Evolutionary conservation across 2,888 invertebrate genomes (phyloP).

Genomic region (Hedya salicella): DNA sequence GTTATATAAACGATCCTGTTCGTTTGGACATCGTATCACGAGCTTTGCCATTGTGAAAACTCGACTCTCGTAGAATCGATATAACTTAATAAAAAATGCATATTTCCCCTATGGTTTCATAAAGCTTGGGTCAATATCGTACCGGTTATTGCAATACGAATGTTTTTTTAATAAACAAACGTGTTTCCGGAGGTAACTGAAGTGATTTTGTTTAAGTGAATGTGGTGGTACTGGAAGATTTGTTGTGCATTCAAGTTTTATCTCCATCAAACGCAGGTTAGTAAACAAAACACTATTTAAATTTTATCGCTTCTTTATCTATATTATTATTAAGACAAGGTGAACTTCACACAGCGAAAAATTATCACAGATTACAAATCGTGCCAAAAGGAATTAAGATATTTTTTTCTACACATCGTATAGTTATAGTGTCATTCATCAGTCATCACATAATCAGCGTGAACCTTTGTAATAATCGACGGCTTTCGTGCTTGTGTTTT

Average conservation of each 20-base stretch:
- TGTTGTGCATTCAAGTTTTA: constrained; percentile 55
- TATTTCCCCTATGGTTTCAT: constrained; percentile 78
- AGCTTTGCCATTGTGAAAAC: constrained; percentile 51
- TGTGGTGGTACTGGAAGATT: constrained; percentile 57
- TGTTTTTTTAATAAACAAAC: constrained; percentile 56
- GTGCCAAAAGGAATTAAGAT: background rate
- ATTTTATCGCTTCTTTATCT: constrained; percentile 9
- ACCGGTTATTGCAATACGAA: constrained; percentile 60
- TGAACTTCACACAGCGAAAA: background rate
- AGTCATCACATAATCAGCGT: constrained; percentile 23
- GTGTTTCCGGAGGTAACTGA: constrained; percentile 52
- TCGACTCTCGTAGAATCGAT: constrained; percentile 72
- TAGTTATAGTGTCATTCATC: background rate
- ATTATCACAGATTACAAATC: background rate
- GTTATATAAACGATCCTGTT: constrained; percentile 66
- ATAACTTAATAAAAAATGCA: constrained; percentile 82
- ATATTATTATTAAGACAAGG: too few species aligned
- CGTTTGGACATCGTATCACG: constrained; percentile 57
- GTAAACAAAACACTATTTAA: constrained; percentile 65
- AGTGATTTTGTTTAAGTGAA: constrained; percentile 59
- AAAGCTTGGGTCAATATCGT: constrained; percentile 69
- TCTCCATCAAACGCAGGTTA: constrained; percentile 59
- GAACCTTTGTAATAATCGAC: constrained; percentile 15
- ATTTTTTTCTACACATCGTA: constrained; percentile 5
- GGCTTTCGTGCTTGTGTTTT: constrained; percentile 33